These are phyloP conservation scores for Delphinus delphis DNA, from an alignment of 2,113 vertebrate genomes.

Conservation along the genomic window DNA sequence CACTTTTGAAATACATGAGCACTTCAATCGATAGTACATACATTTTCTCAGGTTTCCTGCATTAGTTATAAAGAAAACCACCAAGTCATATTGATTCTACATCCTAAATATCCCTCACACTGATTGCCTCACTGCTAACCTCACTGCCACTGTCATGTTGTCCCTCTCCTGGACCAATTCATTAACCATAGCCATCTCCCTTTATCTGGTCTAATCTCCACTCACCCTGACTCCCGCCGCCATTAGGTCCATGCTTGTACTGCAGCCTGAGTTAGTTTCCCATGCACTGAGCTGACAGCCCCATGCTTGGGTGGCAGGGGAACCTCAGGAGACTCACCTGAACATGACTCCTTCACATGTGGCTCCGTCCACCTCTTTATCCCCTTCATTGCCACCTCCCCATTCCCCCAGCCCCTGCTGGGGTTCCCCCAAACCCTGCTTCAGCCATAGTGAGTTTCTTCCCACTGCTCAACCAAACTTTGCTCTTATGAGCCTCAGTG, in stretches of 20 bases:
- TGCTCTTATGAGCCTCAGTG: not conserved
- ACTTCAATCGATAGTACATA: not conserved
- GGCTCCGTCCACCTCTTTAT: not conserved
- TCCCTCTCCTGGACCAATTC: not conserved
- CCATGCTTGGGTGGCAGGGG: fast-evolving
- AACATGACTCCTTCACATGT: not conserved
- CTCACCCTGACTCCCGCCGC: not conserved
- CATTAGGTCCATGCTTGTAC: not conserved
- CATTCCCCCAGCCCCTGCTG: not conserved
- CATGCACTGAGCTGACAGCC: not conserved
- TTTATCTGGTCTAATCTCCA: not conserved
- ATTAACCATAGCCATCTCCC: not conserved
- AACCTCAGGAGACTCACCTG: not conserved
- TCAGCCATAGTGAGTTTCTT: not conserved
- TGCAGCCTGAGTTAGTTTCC: not conserved
- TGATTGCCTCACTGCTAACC: not conserved
- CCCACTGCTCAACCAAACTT: not conserved
- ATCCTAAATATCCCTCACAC: not conserved
- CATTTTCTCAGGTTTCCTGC: not conserved
- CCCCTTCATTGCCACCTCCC: not conserved
- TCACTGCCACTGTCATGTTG: not conserved
- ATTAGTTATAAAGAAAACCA: not conserved
- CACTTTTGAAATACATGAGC: not conserved
- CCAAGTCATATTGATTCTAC: not conserved
- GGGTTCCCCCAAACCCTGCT: not conserved